Conservation (phyloP, 2,113 vertebrate genomes). For the Lampris megalopsis region DNA sequence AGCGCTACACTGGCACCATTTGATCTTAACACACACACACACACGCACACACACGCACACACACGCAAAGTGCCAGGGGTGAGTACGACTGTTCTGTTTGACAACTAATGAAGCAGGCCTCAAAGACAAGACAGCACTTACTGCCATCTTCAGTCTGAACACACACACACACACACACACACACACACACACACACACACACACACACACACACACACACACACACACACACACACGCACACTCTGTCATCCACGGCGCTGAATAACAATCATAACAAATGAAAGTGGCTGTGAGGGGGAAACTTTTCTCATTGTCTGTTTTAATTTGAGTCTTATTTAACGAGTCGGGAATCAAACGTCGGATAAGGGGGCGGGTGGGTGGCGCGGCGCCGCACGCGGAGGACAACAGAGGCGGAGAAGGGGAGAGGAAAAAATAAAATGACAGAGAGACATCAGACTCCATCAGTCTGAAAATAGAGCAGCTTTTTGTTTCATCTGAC, state of each 20-base stretch:
- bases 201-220: slow-evolving; percentile 31
- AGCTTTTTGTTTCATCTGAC: slow-evolving; percentile 84
- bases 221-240: slow-evolving; percentile 16
- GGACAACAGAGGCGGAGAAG: slow-evolving; percentile 78
- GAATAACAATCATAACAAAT: slow-evolving; percentile 80
- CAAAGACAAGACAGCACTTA: slow-evolving; percentile 63
- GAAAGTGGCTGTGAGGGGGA: slow-evolving; percentile 71
- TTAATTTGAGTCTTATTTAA: slow-evolving; percentile 87
- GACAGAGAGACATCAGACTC: slow-evolving; percentile 81
- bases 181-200: slow-evolving; percentile 20
- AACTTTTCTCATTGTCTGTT: slow-evolving; percentile 84
- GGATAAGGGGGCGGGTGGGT: slow-evolving; percentile 59
- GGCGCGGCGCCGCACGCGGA: slow-evolving; percentile 56
- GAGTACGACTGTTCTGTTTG: slow-evolving; percentile 57
- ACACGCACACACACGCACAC: slow-evolving; percentile 23
- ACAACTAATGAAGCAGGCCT: slow-evolving; percentile 69
- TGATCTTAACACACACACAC: slow-evolving; percentile 49
- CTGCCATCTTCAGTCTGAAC: slow-evolving; percentile 57
- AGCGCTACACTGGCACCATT: slow-evolving; percentile 42
- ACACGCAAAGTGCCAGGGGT: slow-evolving; percentile 40
- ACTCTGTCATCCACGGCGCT: slow-evolving; percentile 51
- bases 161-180: slow-evolving; percentile 25
- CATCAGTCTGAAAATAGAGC: slow-evolving; percentile 85
- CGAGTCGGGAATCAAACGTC: slow-evolving; percentile 79
- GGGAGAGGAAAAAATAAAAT: slow-evolving; percentile 61